Evolutionary conservation across 1,140 invertebrate species (phyloP).

Genomic region (Micrasema longulum): DNA sequence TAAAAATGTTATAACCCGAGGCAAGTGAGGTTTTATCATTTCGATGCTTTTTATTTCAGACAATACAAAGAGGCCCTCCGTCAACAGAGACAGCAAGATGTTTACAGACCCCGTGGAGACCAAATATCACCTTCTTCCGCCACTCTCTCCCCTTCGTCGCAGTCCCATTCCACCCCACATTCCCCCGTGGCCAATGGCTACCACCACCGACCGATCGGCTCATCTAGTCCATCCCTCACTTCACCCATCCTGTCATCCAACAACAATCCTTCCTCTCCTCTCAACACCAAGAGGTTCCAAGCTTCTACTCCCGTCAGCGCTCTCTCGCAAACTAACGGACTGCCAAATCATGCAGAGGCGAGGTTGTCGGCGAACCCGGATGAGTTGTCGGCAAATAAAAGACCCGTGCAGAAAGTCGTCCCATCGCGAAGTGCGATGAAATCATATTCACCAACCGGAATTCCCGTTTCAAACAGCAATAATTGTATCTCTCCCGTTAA

Average conservation of each 20-base stretch:
- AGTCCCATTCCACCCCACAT: conserved; percentile 60
- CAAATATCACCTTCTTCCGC: conserved; percentile 64
- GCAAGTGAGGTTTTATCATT: too few relatives aligned
- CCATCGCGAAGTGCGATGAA: conserved; percentile 69
- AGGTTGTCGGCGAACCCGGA: conserved; percentile 19
- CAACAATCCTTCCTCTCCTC: conserved; percentile 17
- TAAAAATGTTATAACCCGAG: conserved; percentile 11
- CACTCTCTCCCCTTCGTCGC: conserved; percentile 58
- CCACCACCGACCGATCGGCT: conserved; percentile 57
- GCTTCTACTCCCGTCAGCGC: conserved; percentile 61
- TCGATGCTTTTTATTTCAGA: conserved; percentile 64
- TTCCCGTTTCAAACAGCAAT: conserved; percentile 54
- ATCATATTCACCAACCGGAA: conserved; percentile 59
- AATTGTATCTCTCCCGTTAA: conserved; percentile 45
- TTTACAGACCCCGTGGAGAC: conserved; percentile 75
- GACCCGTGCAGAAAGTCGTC: conserved; percentile 72
- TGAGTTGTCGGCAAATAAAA: conserved; percentile 52
- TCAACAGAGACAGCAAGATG: conserved; percentile 83
- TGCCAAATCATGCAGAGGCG: conserved; percentile 51
- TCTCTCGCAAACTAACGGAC: conserved; percentile 46
- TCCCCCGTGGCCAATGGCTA: conserved; percentile 64
- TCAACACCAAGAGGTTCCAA: conserved; percentile 23
- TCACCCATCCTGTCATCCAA: conserved; percentile 42
- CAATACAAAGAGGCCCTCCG: conserved; percentile 90
- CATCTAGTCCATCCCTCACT: conserved; percentile 59